These are phyloP conservation scores for Agelas oroides DNA, from an alignment of 37 sponge, comb jelly and placozoan species.

Conservation along the genomic window DNA sequence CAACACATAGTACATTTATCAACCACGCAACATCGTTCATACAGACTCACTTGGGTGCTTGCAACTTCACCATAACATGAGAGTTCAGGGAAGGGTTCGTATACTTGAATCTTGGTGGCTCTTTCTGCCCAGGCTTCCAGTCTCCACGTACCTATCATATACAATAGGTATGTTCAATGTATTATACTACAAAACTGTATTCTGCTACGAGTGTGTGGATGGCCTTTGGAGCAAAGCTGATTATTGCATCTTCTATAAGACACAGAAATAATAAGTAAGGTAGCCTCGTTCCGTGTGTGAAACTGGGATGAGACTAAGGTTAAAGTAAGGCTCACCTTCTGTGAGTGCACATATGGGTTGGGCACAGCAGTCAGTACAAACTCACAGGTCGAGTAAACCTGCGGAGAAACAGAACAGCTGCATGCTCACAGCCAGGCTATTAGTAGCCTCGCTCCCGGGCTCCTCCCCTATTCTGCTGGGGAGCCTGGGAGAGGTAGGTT, in stretches of 20 bases:
- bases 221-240: too few relatives aligned
- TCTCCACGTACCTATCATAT: conserved; percentile 25
- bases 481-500: too few relatives aligned
- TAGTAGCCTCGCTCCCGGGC: too few relatives aligned
- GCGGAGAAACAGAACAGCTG: not conserved
- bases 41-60: conserved; percentile 53
- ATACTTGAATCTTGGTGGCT: conserved; percentile 33
- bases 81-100: conserved; percentile 17
- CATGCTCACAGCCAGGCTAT: conserved; percentile 13
- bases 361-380: conserved; percentile 40
- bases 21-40: not conserved
- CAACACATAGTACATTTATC: too few relatives aligned
- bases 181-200: too few relatives aligned
- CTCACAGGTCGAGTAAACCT: conserved; percentile 71
- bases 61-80: conserved; percentile 35
- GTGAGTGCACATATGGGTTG: conserved; percentile 37
- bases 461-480: too few relatives aligned
- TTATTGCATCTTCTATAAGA: too few relatives aligned
- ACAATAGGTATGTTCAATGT: not conserved
- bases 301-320: too few relatives aligned
- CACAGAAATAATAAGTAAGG: too few relatives aligned
- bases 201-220: too few relatives aligned
- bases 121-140: conserved; percentile 27
- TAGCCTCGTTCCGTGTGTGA: too few relatives aligned
- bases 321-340: conserved; percentile 43